Evolutionary conservation across 2,113 vertebrate genomes (phyloP).

Genomic region (Seriola aureovittata): DNA sequence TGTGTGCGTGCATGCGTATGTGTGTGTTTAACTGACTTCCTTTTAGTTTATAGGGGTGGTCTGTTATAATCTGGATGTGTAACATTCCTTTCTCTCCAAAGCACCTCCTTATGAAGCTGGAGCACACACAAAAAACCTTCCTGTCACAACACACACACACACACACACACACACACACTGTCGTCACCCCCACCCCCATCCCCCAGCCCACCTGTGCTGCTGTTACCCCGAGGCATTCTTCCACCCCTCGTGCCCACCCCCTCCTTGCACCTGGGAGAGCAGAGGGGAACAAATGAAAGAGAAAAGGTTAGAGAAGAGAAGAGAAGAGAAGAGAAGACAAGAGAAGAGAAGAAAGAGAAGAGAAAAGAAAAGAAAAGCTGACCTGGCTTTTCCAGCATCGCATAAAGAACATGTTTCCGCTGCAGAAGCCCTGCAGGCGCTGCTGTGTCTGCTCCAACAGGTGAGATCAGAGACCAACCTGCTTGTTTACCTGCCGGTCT

Average conservation of each 20-base stretch:
- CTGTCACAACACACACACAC: conserved; percentile 40
- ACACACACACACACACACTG: conserved; percentile 39
- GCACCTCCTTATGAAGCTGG: conserved; percentile 58
- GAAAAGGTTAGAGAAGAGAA: not conserved
- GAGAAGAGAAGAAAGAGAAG: conserved; percentile 35
- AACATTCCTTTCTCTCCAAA: conserved; percentile 72
- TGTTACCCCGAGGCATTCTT: conserved; percentile 49
- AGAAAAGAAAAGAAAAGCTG: conserved; percentile 30
- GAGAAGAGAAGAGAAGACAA: not conserved
- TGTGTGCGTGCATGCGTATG: conserved; percentile 2
- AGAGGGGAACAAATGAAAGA: conserved; percentile 13
- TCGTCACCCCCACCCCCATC: conserved; percentile 29
- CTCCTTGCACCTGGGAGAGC: conserved; percentile 57
- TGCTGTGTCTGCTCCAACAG: conserved; percentile 73
- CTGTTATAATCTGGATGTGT: conserved; percentile 75
- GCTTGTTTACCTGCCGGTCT: conserved; percentile 79
- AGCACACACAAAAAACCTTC: conserved; percentile 51
- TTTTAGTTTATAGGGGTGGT: conserved; percentile 70
- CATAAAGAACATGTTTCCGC: conserved; percentile 69
- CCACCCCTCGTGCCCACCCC: conserved; percentile 26
- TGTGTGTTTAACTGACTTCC: conserved; percentile 61
- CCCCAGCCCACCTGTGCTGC: conserved; percentile 73
- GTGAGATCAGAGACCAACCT: conserved; percentile 79
- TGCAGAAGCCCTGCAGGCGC: conserved; percentile 66
- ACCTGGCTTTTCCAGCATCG: conserved; percentile 45